A percentile compares a stretch with the other conserved stretches of the same genome.
These are phyloP conservation scores for Erethizon dorsatum DNA, from an alignment of 2,797 vertebrate genomes.

Conservation along the genomic window DNA sequence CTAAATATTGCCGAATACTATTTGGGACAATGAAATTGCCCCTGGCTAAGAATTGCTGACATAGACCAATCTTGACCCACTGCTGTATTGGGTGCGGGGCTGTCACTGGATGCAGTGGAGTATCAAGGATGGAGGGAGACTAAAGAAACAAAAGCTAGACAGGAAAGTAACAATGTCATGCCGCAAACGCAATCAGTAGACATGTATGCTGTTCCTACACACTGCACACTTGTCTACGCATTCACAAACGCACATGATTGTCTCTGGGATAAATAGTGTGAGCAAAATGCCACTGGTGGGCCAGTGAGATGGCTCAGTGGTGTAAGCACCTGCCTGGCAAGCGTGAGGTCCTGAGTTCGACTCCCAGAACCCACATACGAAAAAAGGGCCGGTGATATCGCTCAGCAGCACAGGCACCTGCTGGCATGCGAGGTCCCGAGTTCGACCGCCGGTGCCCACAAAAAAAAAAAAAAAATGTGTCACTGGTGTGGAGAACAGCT, in stretches of 20 bases:
- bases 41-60: neutral
- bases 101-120: neutral
- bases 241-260: neutral
- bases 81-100: neutral
- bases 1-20: neutral
- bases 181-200: neutral
- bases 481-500: neutral
- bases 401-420: no score
- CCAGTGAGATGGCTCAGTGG: no score
- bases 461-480: neutral
- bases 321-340: no score
- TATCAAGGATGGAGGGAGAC: neutral
- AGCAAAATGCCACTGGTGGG: neutral
- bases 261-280: neutral
- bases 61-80: neutral
- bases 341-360: no score
- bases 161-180: neutral
- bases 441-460: no score
- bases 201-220: neutral
- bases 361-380: no score
- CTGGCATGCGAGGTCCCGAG: no score
- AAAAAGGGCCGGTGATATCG: no score
- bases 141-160: neutral
- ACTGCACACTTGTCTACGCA: accelerated
- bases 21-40: neutral